Base-by-base conservation (phyloP, 2,888 invertebrate species). In the Pyrochroa serraticornis region DNA sequence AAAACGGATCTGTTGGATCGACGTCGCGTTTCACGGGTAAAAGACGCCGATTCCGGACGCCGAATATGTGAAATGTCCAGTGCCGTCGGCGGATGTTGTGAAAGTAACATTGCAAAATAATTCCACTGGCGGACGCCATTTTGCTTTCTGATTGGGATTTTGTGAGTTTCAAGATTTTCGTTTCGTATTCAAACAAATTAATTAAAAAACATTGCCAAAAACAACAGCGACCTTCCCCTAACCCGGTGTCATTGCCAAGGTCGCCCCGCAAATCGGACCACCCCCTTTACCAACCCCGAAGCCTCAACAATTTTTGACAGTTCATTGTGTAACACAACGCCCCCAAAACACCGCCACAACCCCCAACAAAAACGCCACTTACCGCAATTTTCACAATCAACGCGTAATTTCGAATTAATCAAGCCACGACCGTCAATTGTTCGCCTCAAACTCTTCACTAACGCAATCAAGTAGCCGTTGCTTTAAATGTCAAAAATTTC, bases 101-200 rank as follows among this genome's bases (percentile, higher is more conserved):
- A 63, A 60, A 63, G 60, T 55, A 41, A 5, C 48, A 55, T 48
- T 60, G 60, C 57, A 57, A 59, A 63, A 64, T 62, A 52, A 58
- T 62, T 60, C 59, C 51, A 51, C 49, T 48, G 22, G 22, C 22
- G 48, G 65, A 58, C 65, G 65, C 65, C 65, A 65, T 65, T 65
- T 65, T 65, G 65, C 22, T 22, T 22, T 22, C 22, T 5, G 22
- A 22, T 50, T 9, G 46, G 52, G 59, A 65, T 61, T 61, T 63
- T 63, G 58, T 64, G 52, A 53, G 56, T 60, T 22, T 14, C 7
- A 2, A 5, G 2, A n/a, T 10, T 30, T 43, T 43, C 10, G 31
- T 43, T 43, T 7, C n/a, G n/a, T 14, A 3, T 30, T 5, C 2
- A 22, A 22, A 22, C 22, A 5, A 22, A 22, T 6, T 7, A 5